A percentile compares a stretch with the other conserved stretches of the same genome.
Conservation (phyloP, 2,888 invertebrate species). For the Hoplodrina ambigua region DNA sequence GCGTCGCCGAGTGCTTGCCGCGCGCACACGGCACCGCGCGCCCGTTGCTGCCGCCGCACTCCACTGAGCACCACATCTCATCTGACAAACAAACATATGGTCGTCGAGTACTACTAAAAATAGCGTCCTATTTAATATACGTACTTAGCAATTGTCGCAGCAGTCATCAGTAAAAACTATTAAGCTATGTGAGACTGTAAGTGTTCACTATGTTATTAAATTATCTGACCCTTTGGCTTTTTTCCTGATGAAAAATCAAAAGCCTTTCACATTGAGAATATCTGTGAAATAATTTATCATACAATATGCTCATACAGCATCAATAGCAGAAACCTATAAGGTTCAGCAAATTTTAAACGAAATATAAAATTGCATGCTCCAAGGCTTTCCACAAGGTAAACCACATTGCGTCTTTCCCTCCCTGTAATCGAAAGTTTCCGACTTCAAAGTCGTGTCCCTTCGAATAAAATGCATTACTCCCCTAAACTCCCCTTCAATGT, state of each 20-base stretch:
- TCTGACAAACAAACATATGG: conserved; percentile 65
- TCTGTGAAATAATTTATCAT: background rate
- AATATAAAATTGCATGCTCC: conserved; percentile 53
- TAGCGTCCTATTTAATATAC: background rate
- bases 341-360: conserved; percentile 36
- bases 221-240: background rate
- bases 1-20: conserved; percentile 95
- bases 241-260: conserved; percentile 5
- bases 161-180: background rate
- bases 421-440: conserved; percentile 63
- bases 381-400: conserved; percentile 56
- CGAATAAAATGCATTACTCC: conserved; percentile 74
- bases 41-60: conserved; percentile 72
- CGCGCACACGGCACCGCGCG: conserved; percentile 90
- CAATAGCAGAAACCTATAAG: conserved; percentile 20
- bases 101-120: background rate
- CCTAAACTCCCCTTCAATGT: conserved; percentile 69
- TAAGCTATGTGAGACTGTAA: background rate
- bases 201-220: background rate
- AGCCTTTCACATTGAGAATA: background rate
- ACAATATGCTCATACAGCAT: background rate
- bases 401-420: conserved; percentile 60
- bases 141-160: background rate
- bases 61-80: conserved; percentile 86
- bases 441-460: conserved; percentile 71